Percentiles rank a stretch among this genome's conserved stretches.
Evolutionary conservation across 2,888 invertebrate genomes (phyloP).

Genomic region (Drymonia ruficornis): DNA sequence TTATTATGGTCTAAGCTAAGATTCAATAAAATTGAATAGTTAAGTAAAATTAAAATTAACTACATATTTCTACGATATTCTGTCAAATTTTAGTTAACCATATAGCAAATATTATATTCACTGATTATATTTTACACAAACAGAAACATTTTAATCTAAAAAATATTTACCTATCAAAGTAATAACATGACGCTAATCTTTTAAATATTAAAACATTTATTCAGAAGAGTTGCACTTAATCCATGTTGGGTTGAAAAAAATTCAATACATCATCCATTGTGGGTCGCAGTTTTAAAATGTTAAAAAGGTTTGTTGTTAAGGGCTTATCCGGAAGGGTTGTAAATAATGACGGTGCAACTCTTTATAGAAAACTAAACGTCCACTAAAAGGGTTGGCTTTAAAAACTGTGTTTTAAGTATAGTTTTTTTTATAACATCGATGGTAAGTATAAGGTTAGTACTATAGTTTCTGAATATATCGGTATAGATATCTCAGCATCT

Average conservation of each 20-base stretch:
- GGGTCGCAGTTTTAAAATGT: slow-evolving; percentile 78
- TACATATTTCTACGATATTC: too few relatives aligned
- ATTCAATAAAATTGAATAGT: too few relatives aligned
- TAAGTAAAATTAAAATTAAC: too few relatives aligned
- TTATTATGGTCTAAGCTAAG: too few relatives aligned
- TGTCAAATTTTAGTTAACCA: too few relatives aligned
- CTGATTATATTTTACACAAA: slow-evolving; percentile 58
- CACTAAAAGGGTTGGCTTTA: slow-evolving; percentile 44
- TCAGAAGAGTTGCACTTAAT: slow-evolving; percentile 63
- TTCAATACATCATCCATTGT: slow-evolving; percentile 75
- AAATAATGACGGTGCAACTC: slow-evolving; percentile 82
- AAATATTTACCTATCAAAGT: slow-evolving; percentile 64
- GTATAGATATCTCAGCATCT: too few relatives aligned
- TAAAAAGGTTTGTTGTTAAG: slow-evolving; percentile 82
- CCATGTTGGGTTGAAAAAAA: slow-evolving; percentile 62
- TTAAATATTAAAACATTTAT: slow-evolving; percentile 84
- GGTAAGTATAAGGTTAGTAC: too few relatives aligned
- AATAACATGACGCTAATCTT: slow-evolving; percentile 80
- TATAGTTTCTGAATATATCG: too few relatives aligned
- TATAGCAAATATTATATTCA: slow-evolving; percentile 20
- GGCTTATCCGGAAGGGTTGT: slow-evolving; percentile 80
- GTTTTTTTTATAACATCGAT: too few relatives aligned
- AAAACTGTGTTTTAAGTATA: slow-evolving; percentile 12
- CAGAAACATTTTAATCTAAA: slow-evolving; percentile 54
- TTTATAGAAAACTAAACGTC: slow-evolving; percentile 78